Percentiles rank a stretch among this genome's conserved stretches.
phyloP scores from a whole-genome alignment of 2,888 invertebrate species.

The Deilephila porcellus region DNA sequence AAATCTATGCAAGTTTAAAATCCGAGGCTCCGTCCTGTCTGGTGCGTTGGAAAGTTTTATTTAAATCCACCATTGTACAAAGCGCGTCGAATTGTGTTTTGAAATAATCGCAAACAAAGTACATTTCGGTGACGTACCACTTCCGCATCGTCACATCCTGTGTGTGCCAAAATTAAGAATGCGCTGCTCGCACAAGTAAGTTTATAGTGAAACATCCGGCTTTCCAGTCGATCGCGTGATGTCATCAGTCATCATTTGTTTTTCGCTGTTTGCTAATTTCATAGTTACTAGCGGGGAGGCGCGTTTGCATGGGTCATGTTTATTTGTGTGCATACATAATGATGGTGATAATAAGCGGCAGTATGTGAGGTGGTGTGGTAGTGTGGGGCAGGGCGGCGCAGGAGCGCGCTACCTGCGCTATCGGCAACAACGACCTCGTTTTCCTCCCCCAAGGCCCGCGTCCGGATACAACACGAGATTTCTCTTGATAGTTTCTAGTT shows the following conservation, averaged over 20 bases:
- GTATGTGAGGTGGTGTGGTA: background rate
- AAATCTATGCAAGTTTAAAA: slow-evolving; percentile 42
- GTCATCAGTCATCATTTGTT: slow-evolving; percentile 45
- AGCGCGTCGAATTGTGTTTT: slow-evolving; percentile 64
- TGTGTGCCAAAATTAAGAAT: slow-evolving; percentile 66
- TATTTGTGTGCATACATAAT: background rate
- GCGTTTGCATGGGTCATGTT: background rate
- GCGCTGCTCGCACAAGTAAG: slow-evolving; percentile 66
- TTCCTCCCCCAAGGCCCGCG: slow-evolving; percentile 70
- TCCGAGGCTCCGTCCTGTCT: slow-evolving; percentile 73
- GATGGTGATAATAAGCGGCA: background rate
- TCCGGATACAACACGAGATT: slow-evolving; percentile 72
- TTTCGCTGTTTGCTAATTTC: slow-evolving; percentile 37
- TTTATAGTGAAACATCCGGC: slow-evolving; percentile 80
- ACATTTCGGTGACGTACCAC: slow-evolving; percentile 59
- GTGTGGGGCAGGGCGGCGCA: slow-evolving; percentile 39
- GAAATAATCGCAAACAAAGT: slow-evolving; percentile 58
- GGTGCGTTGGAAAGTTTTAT: slow-evolving; percentile 57
- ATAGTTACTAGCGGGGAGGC: slow-evolving; percentile 35
- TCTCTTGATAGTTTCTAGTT: slow-evolving; percentile 73
- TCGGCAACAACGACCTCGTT: slow-evolving; percentile 57
- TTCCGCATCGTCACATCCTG: slow-evolving; percentile 71
- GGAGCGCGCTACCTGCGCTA: slow-evolving; percentile 61
- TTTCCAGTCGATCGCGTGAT: slow-evolving; percentile 57
- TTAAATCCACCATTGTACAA: slow-evolving; percentile 55